A percentile compares a stretch with the other conserved stretches of the same genome.
Evolutionary conservation across 2,888 invertebrate genomes (phyloP).

Genomic region (Pardosa pseudoannulata): DNA sequence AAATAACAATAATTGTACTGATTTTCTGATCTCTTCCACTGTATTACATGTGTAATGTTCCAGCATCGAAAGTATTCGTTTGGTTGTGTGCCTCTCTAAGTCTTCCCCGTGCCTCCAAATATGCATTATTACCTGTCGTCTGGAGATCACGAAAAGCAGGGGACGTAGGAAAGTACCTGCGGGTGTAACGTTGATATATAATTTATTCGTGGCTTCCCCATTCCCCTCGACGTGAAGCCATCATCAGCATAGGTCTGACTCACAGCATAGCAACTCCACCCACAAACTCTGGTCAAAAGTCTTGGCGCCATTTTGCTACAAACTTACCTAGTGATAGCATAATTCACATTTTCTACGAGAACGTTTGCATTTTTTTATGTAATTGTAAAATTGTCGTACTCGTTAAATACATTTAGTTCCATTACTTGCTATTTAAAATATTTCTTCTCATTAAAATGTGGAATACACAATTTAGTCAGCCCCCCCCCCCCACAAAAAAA

Average conservation of each 20-base stretch:
- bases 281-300: constrained; percentile 47
- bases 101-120: background rate
- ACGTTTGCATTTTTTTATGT: too few relatives aligned
- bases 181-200: constrained; percentile 18
- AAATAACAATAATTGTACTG: too few relatives aligned
- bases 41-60: too few relatives aligned
- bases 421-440: too few relatives aligned
- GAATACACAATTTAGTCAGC: too few relatives aligned
- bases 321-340: background rate
- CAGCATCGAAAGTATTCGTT: too few relatives aligned
- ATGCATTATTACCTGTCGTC: background rate
- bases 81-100: too few relatives aligned
- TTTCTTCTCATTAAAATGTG: too few relatives aligned
- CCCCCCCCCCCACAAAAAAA: too few relatives aligned
- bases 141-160: background rate
- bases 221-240: constrained; percentile 5
- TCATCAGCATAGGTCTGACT: constrained; percentile 29
- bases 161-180: background rate
- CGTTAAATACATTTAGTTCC: too few relatives aligned
- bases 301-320: constrained; percentile 11
- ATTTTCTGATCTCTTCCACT: too few relatives aligned
- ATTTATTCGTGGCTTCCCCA: constrained; percentile 55
- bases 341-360: background rate
- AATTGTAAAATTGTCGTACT: too few relatives aligned
- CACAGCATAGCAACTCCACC: constrained; percentile 23